phyloP scores from a whole-genome alignment of 2,888 invertebrate species.

The Leuctra nigra region DNA sequence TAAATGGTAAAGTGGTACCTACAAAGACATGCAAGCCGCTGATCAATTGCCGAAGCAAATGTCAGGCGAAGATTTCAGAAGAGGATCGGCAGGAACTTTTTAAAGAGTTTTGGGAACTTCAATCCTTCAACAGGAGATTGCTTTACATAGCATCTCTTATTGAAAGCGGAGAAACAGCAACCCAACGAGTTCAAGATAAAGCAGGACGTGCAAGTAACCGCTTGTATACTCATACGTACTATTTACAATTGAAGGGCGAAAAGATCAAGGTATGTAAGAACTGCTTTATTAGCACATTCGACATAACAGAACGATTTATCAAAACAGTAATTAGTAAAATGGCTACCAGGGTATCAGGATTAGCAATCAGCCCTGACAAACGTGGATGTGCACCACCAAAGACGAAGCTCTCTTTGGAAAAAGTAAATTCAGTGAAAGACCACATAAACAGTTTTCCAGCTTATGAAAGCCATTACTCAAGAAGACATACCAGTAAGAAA shows the following conservation, averaged over 20 bases:
- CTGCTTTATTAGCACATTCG: background rate
- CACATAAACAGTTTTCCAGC: slow-evolving; percentile 12
- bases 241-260: background rate
- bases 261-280: background rate
- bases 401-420: background rate
- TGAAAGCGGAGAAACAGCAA: background rate
- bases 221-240: background rate
- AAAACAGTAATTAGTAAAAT: background rate
- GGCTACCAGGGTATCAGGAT: background rate
- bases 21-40: background rate
- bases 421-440: background rate
- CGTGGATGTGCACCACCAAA: background rate
- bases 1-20: background rate
- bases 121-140: background rate
- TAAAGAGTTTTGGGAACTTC: background rate
- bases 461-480: slow-evolving; percentile 12
- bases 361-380: slow-evolving; percentile 1
- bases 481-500: background rate
- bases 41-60: background rate
- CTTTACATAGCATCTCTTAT: background rate
- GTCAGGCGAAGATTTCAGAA: background rate
- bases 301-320: background rate
- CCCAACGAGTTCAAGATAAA: background rate
- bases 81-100: background rate
- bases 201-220: background rate